Percentiles rank a stretch among this genome's conserved stretches.
These are phyloP conservation scores for Drosophila aff. DNA, from an alignment of 1,140 invertebrate species.

Conservation along the genomic window DNA sequence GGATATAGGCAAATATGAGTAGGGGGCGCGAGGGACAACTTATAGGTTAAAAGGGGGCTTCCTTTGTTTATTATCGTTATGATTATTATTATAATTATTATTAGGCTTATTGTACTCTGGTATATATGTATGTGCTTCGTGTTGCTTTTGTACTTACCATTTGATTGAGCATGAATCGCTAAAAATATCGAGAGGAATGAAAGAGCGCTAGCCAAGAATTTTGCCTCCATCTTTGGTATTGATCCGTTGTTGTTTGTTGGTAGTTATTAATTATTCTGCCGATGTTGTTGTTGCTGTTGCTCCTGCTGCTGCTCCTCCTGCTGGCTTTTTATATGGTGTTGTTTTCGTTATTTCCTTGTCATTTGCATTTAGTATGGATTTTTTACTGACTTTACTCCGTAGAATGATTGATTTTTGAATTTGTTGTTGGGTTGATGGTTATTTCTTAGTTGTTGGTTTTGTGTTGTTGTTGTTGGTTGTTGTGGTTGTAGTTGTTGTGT, in stretches of 20 bases:
- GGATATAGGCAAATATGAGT: background rate
- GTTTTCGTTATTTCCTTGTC: constrained; percentile 64
- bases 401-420: constrained; percentile 62
- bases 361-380: constrained; percentile 68
- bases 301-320: constrained; percentile 29
- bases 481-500: constrained; percentile 23
- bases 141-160: constrained; percentile 73
- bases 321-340: constrained; percentile 44
- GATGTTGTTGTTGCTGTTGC: constrained; percentile 38
- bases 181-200: constrained; percentile 85
- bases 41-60: constrained; percentile 39
- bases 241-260: constrained; percentile 79
- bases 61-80: constrained; percentile 28
- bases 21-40: constrained; percentile 13
- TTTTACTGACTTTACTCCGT: constrained; percentile 60
- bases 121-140: background rate
- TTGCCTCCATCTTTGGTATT: constrained; percentile 85
- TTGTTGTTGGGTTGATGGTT: constrained; percentile 48
- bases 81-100: constrained; percentile 20
- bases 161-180: constrained; percentile 84
- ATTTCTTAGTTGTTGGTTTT: constrained; percentile 38
- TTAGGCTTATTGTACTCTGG: constrained; percentile 31
- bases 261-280: constrained; percentile 55
- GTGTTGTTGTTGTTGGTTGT: constrained; percentile 30
- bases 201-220: constrained; percentile 84